Evolutionary conservation across 2,113 vertebrate species (phyloP).

Genomic region (Halichoeres trimaculatus): DNA sequence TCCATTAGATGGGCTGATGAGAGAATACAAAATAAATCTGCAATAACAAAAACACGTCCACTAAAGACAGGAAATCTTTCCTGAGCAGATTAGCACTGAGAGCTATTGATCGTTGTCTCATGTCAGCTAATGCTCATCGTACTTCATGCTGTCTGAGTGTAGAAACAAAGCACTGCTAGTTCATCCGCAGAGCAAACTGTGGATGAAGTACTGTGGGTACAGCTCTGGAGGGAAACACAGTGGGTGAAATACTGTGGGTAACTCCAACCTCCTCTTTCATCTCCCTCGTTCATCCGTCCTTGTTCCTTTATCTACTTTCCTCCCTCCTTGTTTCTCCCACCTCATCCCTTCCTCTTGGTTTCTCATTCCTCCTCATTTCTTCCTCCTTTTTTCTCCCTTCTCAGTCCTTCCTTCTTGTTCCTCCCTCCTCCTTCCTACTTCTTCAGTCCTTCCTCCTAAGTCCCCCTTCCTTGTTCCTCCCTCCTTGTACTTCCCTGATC

Average conservation of each 20-base stretch:
- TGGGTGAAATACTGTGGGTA: no score
- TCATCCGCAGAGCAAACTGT: neutral
- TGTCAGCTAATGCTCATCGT: constrained; percentile 20
- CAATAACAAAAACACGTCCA: constrained; percentile 21
- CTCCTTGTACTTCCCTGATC: neutral
- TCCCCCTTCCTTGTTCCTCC: constrained; percentile 7
- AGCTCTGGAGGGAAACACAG: no score
- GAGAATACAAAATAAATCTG: neutral
- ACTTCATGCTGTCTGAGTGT: constrained; percentile 21
- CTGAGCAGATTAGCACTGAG: constrained; percentile 10
- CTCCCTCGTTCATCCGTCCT: no score
- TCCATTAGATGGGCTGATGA: neutral
- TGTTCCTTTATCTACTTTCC: no score
- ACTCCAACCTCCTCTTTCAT: no score
- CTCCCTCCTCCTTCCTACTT: neutral
- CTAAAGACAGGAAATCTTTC: constrained; percentile 22
- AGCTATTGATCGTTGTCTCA: constrained; percentile 13
- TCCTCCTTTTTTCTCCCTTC: no score
- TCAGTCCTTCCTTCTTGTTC: no score
- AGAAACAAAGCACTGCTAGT: constrained; percentile 27
- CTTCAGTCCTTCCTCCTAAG: no score
- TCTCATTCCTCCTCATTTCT: no score
- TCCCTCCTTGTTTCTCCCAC: no score
- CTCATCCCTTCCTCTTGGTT: no score
- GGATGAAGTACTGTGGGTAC: neutral